Conservation (phyloP, 2,888 invertebrate species). For the Aspidiotus rigidus region DNA sequence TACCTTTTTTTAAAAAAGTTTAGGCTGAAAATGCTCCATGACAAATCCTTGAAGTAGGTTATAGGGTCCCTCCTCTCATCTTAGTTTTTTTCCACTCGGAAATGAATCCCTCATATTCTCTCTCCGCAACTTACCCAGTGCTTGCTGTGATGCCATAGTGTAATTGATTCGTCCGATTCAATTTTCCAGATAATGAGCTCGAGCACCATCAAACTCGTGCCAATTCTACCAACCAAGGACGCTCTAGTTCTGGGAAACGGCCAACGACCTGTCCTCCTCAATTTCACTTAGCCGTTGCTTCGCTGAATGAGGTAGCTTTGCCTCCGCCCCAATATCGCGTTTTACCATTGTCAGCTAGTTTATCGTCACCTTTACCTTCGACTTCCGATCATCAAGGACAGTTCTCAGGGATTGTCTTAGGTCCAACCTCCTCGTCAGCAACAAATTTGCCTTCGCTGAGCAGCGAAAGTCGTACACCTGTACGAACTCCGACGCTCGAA, state of each 20-base stretch:
- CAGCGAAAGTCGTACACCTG: slow-evolving; percentile 7
- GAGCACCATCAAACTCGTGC: slow-evolving; percentile 11
- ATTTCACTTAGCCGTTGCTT: slow-evolving; percentile 2
- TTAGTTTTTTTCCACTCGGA: no score
- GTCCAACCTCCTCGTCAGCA: slow-evolving; percentile 19
- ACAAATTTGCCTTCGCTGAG: slow-evolving; percentile 16
- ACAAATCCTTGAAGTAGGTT: no score
- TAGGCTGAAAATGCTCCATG: no score
- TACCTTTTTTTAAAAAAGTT: no score
- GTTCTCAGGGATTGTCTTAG: slow-evolving; percentile 8
- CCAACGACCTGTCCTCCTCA: slow-evolving; percentile 13
- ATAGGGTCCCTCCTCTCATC: no score
- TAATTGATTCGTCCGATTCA: no score
- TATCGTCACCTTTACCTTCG: slow-evolving; percentile 25
- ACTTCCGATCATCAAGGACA: slow-evolving; percentile 26
- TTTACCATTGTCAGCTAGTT: slow-evolving; percentile 27
- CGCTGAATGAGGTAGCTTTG: background rate
- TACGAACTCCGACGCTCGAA: slow-evolving; percentile 4
- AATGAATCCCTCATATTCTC: no score
- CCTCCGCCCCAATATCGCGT: slow-evolving; percentile 19
- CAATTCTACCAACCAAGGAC: slow-evolving; percentile 9
- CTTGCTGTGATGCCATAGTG: no score
- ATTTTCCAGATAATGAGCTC: no score
- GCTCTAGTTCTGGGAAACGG: background rate
- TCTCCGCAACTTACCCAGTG: no score